Percentiles rank a stretch among this genome's conserved stretches.
Evolutionary conservation across 2,797 vertebrate genomes (phyloP).

Genomic region (Chelon labrosus): DNA sequence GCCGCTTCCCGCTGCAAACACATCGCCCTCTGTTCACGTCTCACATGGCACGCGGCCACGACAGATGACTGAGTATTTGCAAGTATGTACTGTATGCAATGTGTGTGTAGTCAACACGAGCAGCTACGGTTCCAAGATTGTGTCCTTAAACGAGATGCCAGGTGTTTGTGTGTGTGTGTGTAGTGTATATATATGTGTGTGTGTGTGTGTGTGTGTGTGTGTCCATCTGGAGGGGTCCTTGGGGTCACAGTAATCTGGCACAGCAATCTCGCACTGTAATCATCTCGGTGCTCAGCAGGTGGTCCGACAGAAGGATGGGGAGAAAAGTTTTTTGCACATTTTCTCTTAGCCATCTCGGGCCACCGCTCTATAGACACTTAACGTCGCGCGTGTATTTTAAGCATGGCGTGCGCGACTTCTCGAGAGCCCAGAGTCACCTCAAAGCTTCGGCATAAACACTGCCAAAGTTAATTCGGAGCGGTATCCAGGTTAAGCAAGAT

Average conservation of each 20-base stretch:
- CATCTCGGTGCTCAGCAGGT: slow-evolving; percentile 79
- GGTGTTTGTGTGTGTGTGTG: slow-evolving; percentile 54
- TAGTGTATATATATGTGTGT: slow-evolving; percentile 33
- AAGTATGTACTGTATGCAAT: too few relatives aligned
- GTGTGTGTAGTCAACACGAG: slow-evolving; percentile 46
- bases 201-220: slow-evolving; percentile 47
- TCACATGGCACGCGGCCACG: slow-evolving; percentile 26
- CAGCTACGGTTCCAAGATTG: slow-evolving; percentile 48
- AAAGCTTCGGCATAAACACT: slow-evolving; percentile 2
- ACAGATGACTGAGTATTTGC: slow-evolving; percentile 33
- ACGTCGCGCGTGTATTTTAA: slow-evolving; percentile 9
- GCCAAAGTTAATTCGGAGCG: background rate
- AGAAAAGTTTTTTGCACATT: slow-evolving; percentile 71
- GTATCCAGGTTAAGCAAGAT: slow-evolving; percentile 16
- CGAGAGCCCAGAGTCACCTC: background rate
- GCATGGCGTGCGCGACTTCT: background rate
- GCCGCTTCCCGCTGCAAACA: slow-evolving; percentile 7
- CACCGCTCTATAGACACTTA: slow-evolving; percentile 12
- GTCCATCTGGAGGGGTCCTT: slow-evolving; percentile 80
- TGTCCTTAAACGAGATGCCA: slow-evolving; percentile 67
- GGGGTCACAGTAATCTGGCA: slow-evolving; percentile 82
- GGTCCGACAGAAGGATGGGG: slow-evolving; percentile 71
- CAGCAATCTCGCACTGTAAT: slow-evolving; percentile 79
- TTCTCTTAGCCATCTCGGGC: slow-evolving; percentile 42
- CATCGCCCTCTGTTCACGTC: slow-evolving; percentile 20